phyloP scores from a whole-genome alignment of 2,113 vertebrate species.

The Gadus chalcogrammus region DNA sequence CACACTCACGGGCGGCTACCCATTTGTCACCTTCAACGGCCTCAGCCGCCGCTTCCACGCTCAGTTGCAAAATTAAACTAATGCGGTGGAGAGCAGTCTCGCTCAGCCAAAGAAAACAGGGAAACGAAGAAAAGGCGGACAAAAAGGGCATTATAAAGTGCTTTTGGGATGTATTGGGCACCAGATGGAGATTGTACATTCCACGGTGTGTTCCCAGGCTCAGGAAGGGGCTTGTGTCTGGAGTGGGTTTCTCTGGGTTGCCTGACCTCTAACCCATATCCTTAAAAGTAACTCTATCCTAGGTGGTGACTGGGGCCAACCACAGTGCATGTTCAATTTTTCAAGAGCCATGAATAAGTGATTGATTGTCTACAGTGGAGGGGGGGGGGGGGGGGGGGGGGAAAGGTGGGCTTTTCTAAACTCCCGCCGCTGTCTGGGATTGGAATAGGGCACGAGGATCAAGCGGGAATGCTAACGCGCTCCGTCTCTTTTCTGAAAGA shows the following conservation, averaged over 20 bases:
- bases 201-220: too few species aligned
- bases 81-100: background rate
- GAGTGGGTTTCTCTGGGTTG: background rate
- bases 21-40: background rate
- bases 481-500: constrained; percentile 6
- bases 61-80: background rate
- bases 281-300: constrained; percentile 33
- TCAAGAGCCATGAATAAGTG: constrained; percentile 59
- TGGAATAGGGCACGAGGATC: constrained; percentile 21
- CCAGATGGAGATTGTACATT: background rate
- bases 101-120: background rate
- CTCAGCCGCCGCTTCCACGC: background rate
- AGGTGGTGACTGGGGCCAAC: constrained; percentile 35
- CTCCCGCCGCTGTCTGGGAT: constrained; percentile 25
- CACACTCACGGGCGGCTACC: constrained; percentile 16
- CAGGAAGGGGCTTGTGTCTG: too few species aligned
- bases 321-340: constrained; percentile 64
- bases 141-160: background rate
- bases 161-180: background rate
- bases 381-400: background rate
- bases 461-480: too few species aligned
- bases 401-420: constrained; percentile 31
- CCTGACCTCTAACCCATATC: constrained; percentile 17
- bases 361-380: constrained; percentile 52
- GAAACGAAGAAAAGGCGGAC: background rate